Evolutionary conservation across 2,888 invertebrate species (phyloP).

Genomic region (Trileptium ribeirensis): DNA sequence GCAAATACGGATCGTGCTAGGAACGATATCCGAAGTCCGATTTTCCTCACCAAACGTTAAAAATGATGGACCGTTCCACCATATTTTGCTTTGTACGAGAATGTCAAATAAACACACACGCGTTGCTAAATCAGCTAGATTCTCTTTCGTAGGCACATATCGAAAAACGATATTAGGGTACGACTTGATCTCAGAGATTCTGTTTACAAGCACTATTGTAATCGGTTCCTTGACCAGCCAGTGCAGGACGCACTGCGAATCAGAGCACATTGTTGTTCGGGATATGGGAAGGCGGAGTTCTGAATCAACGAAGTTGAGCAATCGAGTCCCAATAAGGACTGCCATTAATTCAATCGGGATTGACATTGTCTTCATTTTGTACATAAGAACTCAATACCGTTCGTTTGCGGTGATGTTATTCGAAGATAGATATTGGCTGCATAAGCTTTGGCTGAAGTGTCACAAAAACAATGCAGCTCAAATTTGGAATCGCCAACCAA

Average conservation of each 20-base stretch:
- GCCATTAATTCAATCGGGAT: conserved; percentile 31
- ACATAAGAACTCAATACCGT: too few relatives aligned
- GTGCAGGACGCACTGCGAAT: conserved; percentile 32
- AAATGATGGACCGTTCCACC: conserved; percentile 42
- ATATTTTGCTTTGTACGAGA: conserved; percentile 28
- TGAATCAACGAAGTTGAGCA: conserved; percentile 21
- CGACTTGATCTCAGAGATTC: conserved; percentile 37
- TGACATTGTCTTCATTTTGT: conserved; percentile 31
- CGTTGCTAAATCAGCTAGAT: conserved; percentile 43
- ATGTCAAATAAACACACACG: too few relatives aligned
- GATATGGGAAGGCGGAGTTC: conserved; percentile 33
- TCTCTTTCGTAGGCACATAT: conserved; percentile 37
- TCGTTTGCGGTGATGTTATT: too few relatives aligned
- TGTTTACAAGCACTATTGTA: conserved; percentile 36
- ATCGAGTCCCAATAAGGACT: conserved; percentile 26
- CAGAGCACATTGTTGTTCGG: conserved; percentile 30
- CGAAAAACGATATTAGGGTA: conserved; percentile 32
- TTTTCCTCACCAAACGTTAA: too few relatives aligned
- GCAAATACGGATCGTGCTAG: too few relatives aligned
- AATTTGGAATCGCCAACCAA: background rate
- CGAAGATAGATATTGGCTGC: conserved; percentile 34
- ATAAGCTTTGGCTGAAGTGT: conserved; percentile 38
- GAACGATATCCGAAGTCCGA: too few relatives aligned
- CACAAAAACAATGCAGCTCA: conserved; percentile 33
- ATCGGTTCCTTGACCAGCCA: conserved; percentile 30